Evolutionary conservation across 2,888 invertebrate species (phyloP), one percentile per base, ranked within the genome.

Genomic region (Gonocerus acuteangulatus): DNA sequence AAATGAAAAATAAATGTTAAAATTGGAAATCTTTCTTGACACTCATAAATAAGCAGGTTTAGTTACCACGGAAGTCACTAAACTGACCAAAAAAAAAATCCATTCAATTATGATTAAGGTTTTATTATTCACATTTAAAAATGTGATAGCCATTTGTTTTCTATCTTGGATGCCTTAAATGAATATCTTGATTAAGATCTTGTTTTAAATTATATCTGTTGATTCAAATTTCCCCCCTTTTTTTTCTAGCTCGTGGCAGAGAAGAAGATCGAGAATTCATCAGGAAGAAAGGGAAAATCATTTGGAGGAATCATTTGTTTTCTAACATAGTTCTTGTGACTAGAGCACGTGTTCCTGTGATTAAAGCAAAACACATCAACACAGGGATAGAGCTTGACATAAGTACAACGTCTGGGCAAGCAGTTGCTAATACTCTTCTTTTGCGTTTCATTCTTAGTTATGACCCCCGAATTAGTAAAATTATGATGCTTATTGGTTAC

Each of bases 291-390:
- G 62, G 59, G 4, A 32, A 45, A 18, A 32, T 49, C 6, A 58
- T 66, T 23, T 62, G 54, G 39, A 18, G 47, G 15, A 39, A 48
- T 7, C 19, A 61, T 66, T 66, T 45, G 36, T 64, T 68, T 45
- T 54, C 74, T 82, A 48, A 87, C 89, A 68, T 61, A 4, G 18
- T 62, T 18, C 47, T 45, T 27, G 60, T 67, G 32, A 82, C 84
- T 0, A 77, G 78, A 51, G 88, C 89, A 13, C 84, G 85, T 71
- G 86, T 86, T 2, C 90, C 90, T 22, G 86, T 90, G 65, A 81
- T 90, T 11, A 88, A 87, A 71, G 85, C 86, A 72, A 75, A 77
- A 64, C 86, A 88, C 71, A 67, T 74, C 1, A 75, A 77, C 11
- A 84, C 85, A 0, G 74, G 76, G 0, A 79, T 83, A 19, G 80